Percentiles rank a stretch among this genome's conserved stretches.
phyloP scores from a whole-genome alignment of 2,888 invertebrate species.

The Cheilosia grossa region DNA sequence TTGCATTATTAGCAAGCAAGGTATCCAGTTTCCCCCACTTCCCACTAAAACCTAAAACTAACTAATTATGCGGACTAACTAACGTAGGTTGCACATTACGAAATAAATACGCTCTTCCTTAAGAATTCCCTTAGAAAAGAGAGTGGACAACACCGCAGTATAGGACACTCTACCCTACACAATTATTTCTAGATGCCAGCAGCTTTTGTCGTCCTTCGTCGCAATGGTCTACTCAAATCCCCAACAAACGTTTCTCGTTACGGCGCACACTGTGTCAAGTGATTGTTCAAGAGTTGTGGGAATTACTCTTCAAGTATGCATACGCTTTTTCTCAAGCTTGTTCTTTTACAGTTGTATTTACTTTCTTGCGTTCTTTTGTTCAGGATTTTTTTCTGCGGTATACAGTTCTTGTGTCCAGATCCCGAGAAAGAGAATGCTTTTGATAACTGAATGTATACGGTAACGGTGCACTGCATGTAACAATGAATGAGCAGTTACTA shows the following conservation, averaged over 20 bases:
- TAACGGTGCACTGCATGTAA: neutral
- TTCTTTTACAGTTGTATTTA: conserved; percentile 46
- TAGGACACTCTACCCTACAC: no score
- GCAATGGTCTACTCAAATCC: neutral
- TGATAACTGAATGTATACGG: neutral
- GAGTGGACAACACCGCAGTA: no score
- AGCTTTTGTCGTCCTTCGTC: neutral
- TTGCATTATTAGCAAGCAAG: no score
- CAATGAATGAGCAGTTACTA: neutral
- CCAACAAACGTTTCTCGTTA: conserved; percentile 26
- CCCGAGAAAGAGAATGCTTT: neutral
- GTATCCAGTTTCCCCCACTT: no score
- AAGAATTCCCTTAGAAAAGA: neutral
- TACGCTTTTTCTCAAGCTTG: conserved; percentile 44
- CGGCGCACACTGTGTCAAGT: conserved; percentile 40
- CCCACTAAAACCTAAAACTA: no score
- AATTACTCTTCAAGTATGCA: conserved; percentile 38
- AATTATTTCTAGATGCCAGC: no score
- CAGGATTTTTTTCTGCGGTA: neutral
- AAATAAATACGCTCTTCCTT: no score
- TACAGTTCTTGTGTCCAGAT: conserved; percentile 6
- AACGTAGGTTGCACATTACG: neutral
- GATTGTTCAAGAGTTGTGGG: conserved; percentile 36
- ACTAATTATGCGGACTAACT: no score
- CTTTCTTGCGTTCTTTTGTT: conserved; percentile 34